phyloP scores from a whole-genome alignment of 1,140 invertebrate species.

The Ooceraea biroi region DNA sequence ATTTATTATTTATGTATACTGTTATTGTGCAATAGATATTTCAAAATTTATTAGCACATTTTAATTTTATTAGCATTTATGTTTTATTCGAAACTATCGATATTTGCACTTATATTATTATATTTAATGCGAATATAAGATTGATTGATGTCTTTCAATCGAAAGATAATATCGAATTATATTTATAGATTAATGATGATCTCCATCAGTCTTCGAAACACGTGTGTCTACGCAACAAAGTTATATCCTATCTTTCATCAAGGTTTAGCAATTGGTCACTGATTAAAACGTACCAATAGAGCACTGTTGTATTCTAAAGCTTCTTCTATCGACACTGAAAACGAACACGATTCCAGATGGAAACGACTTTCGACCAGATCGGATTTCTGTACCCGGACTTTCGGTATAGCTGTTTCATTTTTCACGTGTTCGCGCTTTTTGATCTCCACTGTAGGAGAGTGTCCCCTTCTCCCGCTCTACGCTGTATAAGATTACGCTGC shows the following conservation, averaged over 20 bases:
- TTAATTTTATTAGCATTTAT: no score
- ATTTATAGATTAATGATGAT: no score
- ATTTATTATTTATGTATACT: neutral
- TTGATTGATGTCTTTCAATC: no score
- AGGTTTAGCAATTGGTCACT: neutral
- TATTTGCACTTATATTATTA: neutral
- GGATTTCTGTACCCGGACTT: constrained; percentile 55
- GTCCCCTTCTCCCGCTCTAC: neutral
- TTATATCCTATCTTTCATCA: neutral
- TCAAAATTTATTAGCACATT: no score
- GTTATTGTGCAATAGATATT: neutral
- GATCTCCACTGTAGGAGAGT: constrained; percentile 1
- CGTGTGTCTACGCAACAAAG: no score
- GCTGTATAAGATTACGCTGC: constrained; percentile 28
- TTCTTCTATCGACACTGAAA: constrained; percentile 45
- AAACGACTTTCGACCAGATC: constrained; percentile 60
- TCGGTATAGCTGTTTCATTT: constrained; percentile 54
- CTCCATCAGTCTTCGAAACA: no score
- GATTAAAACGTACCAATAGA: constrained; percentile 48
- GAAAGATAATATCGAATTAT: no score
- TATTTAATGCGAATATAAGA: no score
- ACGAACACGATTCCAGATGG: constrained; percentile 21
- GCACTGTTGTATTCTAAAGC: constrained; percentile 23
- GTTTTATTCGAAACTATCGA: no score
- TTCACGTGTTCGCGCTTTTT: constrained; percentile 34